These are phyloP conservation scores for Clarias laeviceps DNA, from an alignment of 2,797 vertebrate species.

Conservation along the genomic window DNA sequence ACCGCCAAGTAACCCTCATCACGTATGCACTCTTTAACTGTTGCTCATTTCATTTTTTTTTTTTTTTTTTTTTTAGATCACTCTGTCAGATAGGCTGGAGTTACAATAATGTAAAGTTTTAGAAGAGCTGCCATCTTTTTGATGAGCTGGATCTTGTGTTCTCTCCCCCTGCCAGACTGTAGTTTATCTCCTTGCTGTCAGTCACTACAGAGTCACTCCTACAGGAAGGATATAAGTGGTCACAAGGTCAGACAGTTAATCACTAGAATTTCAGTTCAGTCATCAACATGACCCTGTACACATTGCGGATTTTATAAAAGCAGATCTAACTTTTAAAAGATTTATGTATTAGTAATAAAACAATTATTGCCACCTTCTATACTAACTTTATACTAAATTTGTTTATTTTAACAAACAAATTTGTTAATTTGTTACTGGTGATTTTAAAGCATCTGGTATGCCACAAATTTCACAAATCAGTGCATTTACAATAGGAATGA, in stretches of 20 bases:
- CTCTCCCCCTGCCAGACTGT: conserved; percentile 20
- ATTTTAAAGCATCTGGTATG: not conserved
- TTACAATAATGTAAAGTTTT: conserved; percentile 15
- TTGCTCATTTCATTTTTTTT: conserved; percentile 13
- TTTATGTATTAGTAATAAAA: not conserved
- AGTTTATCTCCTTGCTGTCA: conserved; percentile 40
- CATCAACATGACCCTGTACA: not conserved
- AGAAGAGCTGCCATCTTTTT: not conserved
- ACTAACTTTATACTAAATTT: not conserved
- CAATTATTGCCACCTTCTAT: not conserved
- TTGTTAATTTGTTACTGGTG: not conserved
- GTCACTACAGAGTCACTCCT: conserved; percentile 17
- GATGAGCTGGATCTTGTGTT: not conserved
- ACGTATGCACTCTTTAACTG: not conserved
- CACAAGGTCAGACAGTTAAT: conserved; percentile 33
- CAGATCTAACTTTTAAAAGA: not conserved
- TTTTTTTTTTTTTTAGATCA: not conserved
- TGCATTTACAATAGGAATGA: not conserved
- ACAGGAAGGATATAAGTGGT: conserved; percentile 28
- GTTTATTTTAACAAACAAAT: not conserved
- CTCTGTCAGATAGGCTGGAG: not conserved
- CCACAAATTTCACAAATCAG: not conserved
- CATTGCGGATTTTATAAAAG: not conserved
- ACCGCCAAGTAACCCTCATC: not conserved
- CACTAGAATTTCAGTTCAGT: not conserved